Evolutionary conservation across 1,140 invertebrate genomes (phyloP).

Genomic region (Drosophila subobscura): DNA sequence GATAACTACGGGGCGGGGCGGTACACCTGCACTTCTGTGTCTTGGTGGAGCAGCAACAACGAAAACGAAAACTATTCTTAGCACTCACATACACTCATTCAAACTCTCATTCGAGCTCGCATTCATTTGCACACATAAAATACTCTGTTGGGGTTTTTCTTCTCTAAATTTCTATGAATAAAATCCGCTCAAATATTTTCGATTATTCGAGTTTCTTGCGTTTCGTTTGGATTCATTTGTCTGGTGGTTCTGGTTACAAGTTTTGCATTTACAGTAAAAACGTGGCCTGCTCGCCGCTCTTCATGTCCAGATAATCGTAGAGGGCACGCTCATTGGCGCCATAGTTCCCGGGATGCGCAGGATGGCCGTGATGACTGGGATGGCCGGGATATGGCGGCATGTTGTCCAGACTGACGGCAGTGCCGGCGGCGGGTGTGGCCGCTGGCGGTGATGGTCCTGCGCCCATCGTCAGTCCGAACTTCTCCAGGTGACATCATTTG

Average conservation of each 20-base stretch:
- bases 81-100: not conserved
- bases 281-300: constrained; percentile 68
- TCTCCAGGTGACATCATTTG: constrained; percentile 83
- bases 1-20: constrained; percentile 16
- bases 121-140: constrained; percentile 19
- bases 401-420: constrained; percentile 47
- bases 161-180: constrained; percentile 63
- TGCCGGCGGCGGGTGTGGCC: constrained; percentile 57
- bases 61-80: constrained; percentile 9
- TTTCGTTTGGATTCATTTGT: constrained; percentile 25
- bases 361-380: constrained; percentile 29
- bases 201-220: constrained; percentile 3
- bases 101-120: constrained; percentile 1
- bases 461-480: constrained; percentile 74
- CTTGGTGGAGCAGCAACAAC: constrained; percentile 7
- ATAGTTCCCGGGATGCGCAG: constrained; percentile 41
- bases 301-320: constrained; percentile 74
- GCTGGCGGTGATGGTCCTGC: constrained; percentile 66
- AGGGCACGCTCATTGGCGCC: constrained; percentile 55
- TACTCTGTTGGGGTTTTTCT: constrained; percentile 18
- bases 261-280: constrained; percentile 68
- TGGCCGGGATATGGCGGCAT: constrained; percentile 48
- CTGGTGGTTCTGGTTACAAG: constrained; percentile 77
- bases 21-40: not conserved
- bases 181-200: constrained; percentile 49